A percentile compares a stretch with the other conserved stretches of the same genome.
Evolutionary conservation across 2,888 invertebrate species (phyloP).

Genomic region (Mimas tiliae): DNA sequence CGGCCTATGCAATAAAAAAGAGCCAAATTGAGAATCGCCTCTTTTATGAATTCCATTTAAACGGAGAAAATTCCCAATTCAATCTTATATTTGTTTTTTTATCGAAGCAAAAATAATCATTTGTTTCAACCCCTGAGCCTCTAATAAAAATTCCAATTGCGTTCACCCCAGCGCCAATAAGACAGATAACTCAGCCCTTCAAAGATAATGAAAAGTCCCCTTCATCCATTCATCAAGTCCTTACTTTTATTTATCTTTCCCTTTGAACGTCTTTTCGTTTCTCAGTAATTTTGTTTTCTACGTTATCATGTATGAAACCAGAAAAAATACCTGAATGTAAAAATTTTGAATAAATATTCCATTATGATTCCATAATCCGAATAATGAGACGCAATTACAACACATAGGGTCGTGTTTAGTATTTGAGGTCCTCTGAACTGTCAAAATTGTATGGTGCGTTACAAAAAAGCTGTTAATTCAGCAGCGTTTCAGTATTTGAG

Average conservation of each 20-base stretch:
- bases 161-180: background rate
- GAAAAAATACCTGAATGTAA: background rate
- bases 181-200: constrained; percentile 14
- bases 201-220: constrained; percentile 44
- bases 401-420: too few relatives aligned
- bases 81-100: background rate
- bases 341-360: background rate
- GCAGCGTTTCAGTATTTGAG: too few relatives aligned
- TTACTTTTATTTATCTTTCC: constrained; percentile 18
- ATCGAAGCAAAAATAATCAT: background rate
- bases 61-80: too few relatives aligned
- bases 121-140: background rate
- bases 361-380: too few relatives aligned
- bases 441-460: too few relatives aligned
- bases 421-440: too few relatives aligned
- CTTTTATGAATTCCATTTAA: background rate
- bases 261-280: constrained; percentile 2
- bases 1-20: too few relatives aligned
- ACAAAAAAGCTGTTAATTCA: too few relatives aligned
- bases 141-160: constrained; percentile 8
- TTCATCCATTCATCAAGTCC: constrained; percentile 43
- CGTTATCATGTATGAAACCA: background rate
- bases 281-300: constrained; percentile 3
- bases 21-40: too few relatives aligned
- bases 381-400: too few relatives aligned